Conservation (phyloP, 2,113 vertebrate species). For the Malurus melanocephalus region DNA sequence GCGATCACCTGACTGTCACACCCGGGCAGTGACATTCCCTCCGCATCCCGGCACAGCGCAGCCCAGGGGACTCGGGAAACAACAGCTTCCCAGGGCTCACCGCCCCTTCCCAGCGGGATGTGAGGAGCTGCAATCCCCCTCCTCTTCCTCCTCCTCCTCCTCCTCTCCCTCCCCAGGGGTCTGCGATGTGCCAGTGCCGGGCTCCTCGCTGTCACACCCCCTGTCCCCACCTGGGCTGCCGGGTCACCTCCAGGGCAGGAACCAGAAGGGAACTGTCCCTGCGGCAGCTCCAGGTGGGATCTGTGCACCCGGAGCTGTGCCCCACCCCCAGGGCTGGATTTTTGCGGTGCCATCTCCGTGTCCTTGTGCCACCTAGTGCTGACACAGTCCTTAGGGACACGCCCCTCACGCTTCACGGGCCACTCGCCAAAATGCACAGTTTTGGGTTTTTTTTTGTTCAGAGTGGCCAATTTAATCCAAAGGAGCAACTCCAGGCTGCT, state of each 20-base stretch:
- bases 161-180: not conserved
- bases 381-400: not conserved
- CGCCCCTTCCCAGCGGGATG: not conserved
- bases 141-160: not conserved
- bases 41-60: not conserved
- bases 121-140: not conserved
- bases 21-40: not conserved
- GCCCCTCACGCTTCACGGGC: accelerated
- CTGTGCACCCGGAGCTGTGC: not conserved
- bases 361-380: not conserved
- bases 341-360: not conserved
- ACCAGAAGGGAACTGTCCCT: not conserved
- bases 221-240: not conserved
- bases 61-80: not conserved
- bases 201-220: not conserved
- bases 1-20: not conserved
- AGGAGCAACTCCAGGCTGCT: not conserved
- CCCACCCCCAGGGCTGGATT: not conserved
- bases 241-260: not conserved
- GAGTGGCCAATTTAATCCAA: accelerated
- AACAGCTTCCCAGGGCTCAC: not conserved
- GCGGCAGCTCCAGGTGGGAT: not conserved
- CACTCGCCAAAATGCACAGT: accelerated
- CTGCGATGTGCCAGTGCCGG: not conserved
- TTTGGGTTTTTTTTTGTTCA: not conserved